phyloP scores from a whole-genome alignment of 2,888 invertebrate genomes.

The Tachina lurida region DNA sequence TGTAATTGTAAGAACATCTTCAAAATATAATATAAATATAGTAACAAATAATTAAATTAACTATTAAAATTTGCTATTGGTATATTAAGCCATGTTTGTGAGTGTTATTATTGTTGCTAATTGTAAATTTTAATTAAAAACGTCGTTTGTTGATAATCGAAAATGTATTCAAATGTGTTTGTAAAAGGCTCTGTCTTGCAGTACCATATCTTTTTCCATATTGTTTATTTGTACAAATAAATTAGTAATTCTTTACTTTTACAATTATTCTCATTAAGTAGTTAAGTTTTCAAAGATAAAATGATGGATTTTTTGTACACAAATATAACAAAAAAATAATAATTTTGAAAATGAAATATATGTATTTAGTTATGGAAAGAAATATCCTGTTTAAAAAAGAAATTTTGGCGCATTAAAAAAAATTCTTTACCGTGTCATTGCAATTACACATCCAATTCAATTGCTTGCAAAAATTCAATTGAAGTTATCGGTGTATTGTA shows the following conservation, averaged over 20 bases:
- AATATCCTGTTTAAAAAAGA: not conserved
- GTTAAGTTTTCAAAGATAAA: slow-evolving; percentile 8
- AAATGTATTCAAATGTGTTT: slow-evolving; percentile 70
- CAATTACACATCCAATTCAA: no score
- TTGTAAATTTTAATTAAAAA: slow-evolving; percentile 41
- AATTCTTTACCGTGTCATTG: no score
- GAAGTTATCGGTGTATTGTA: no score
- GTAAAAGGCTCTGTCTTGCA: slow-evolving; percentile 70
- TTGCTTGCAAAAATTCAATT: no score
- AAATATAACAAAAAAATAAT: not conserved
- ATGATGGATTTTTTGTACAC: slow-evolving; percentile 27
- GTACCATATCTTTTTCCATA: slow-evolving; percentile 70
- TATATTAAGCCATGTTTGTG: slow-evolving; percentile 35
- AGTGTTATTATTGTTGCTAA: slow-evolving; percentile 61
- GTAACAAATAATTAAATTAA: no score
- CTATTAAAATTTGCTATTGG: not conserved
- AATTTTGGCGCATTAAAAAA: no score
- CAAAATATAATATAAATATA: no score
- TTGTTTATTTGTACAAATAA: slow-evolving; percentile 51
- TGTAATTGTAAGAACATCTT: no score
- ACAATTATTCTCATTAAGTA: slow-evolving; percentile 32
- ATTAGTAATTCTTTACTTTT: slow-evolving; percentile 7
- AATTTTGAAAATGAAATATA: not conserved
- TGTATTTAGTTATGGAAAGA: not conserved
- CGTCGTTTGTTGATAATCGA: slow-evolving; percentile 34